Percentiles rank a stretch among this genome's conserved stretches.
phyloP scores from a whole-genome alignment of 1,140 invertebrate genomes.

The Sinella curviseta region DNA sequence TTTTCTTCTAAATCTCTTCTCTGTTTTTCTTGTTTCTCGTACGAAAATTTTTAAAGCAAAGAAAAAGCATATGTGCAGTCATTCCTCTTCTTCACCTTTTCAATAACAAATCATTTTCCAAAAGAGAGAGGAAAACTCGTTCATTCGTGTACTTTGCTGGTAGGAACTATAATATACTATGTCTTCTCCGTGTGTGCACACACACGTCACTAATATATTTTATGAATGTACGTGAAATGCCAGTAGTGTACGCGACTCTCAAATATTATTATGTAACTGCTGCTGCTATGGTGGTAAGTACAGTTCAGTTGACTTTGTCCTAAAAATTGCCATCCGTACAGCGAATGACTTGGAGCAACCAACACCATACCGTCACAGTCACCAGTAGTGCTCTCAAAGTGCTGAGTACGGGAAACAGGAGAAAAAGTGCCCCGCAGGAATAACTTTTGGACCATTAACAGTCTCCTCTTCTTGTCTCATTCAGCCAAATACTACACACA shows the following conservation, averaged over 20 bases:
- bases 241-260: too few relatives aligned
- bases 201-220: background rate
- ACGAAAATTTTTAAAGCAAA: background rate
- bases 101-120: background rate
- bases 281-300: background rate
- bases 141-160: too few relatives aligned
- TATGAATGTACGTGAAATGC: too few relatives aligned
- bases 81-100: background rate
- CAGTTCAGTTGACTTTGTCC: conserved; percentile 16
- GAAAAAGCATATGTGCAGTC: background rate
- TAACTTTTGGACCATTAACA: conserved; percentile 26
- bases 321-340: conserved; percentile 8
- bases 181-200: too few relatives aligned
- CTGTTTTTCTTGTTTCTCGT: too few relatives aligned
- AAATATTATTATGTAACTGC: background rate
- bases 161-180: too few relatives aligned
- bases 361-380: too few relatives aligned
- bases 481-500: background rate
- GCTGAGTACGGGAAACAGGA: conserved; percentile 8
- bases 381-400: conserved; percentile 17
- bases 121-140: background rate
- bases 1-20: too few relatives aligned
- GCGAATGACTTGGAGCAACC: too few relatives aligned
- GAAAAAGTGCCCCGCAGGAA: conserved; percentile 23
- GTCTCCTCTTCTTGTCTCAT: background rate